Percentiles rank a stretch among this genome's conserved stretches.
phyloP scores from a whole-genome alignment of 2,797 vertebrate genomes.

The Alcedo quadribrachys region DNA sequence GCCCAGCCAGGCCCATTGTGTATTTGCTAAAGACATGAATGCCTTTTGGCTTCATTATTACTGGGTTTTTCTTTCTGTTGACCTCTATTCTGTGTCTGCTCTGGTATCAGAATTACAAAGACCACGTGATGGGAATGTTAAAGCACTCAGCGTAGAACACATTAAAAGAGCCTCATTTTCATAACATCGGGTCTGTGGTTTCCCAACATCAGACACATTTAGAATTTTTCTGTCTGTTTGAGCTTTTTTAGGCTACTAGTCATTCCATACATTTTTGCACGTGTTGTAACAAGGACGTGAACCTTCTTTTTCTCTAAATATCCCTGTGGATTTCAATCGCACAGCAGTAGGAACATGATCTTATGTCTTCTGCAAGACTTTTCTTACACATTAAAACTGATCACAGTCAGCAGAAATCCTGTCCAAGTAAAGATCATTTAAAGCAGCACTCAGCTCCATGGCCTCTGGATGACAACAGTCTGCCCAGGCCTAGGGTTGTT shows the following conservation, averaged over 20 bases:
- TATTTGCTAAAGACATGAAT: not conserved
- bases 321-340: not conserved
- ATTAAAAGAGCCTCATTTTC: not conserved
- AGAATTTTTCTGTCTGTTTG: not conserved
- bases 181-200: rapidly evolving
- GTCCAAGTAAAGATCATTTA: not conserved
- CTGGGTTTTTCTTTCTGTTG: not conserved
- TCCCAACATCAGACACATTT: not conserved
- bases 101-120: not conserved
- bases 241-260: not conserved
- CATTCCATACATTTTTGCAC: not conserved
- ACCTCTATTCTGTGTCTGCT: slow-evolving; percentile 9
- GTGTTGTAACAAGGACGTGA: not conserved
- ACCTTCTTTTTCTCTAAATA: not conserved
- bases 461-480: not conserved
- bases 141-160: not conserved
- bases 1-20: not conserved
- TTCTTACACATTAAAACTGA: not conserved
- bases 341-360: not conserved
- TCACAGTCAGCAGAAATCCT: not conserved
- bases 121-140: not conserved
- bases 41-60: not conserved
- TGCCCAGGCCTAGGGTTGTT: rapidly evolving
- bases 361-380: not conserved
- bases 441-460: not conserved